phyloP scores from a whole-genome alignment of 2,888 invertebrate genomes.

The Amblyteles armatorius region DNA sequence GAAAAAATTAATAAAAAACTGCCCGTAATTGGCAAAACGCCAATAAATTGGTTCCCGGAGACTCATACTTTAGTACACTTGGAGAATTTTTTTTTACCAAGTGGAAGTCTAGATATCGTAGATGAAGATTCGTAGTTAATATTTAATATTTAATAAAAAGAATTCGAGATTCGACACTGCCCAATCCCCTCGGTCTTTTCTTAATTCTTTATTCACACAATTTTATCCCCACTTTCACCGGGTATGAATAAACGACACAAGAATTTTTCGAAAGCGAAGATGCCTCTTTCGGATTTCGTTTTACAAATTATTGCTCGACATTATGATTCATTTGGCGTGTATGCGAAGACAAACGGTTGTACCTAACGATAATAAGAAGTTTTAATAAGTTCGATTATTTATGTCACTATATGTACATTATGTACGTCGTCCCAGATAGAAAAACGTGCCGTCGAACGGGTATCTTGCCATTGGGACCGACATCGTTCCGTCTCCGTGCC shows the following conservation, averaged over 20 bases:
- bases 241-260: background rate
- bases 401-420: slow-evolving; percentile 30
- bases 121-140: background rate
- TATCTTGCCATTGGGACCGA: too few relatives aligned
- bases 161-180: background rate
- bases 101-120: background rate
- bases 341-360: slow-evolving; percentile 29
- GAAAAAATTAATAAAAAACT: background rate
- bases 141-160: background rate
- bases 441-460: too few relatives aligned
- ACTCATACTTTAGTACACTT: background rate
- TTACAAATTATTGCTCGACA: slow-evolving; percentile 13
- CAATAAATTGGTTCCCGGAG: background rate
- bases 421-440: too few relatives aligned
- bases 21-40: background rate
- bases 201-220: background rate
- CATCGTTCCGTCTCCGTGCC: too few relatives aligned
- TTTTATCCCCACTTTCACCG: background rate
- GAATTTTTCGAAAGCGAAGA: background rate
- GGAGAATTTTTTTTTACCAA: background rate
- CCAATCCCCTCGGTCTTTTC: background rate
- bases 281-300: background rate
- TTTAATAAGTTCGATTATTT: slow-evolving; percentile 7
- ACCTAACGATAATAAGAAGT: slow-evolving; percentile 24
- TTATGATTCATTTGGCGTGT: slow-evolving; percentile 21